Evolutionary conservation across 2,113 vertebrate genomes (phyloP).

Genomic region (Strix aluco): DNA sequence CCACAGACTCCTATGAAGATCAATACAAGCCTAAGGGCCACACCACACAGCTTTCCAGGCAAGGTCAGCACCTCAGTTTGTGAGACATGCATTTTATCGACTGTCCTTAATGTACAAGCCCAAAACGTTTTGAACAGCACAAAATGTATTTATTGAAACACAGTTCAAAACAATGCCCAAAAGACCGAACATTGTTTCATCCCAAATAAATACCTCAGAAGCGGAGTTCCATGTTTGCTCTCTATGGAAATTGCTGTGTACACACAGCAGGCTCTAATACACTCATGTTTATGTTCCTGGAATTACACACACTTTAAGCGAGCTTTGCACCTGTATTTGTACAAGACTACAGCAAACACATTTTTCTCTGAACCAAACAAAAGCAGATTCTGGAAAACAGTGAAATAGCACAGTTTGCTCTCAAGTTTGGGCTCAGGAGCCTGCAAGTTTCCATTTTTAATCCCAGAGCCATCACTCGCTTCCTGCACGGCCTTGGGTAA

Average conservation of each 20-base stretch:
- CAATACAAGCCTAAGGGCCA: rapidly evolving
- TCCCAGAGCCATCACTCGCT: neutral
- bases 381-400: neutral
- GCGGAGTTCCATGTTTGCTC: rapidly evolving
- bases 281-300: neutral
- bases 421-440: neutral
- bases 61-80: neutral
- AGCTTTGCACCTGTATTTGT: neutral
- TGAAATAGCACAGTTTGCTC: neutral
- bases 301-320: neutral
- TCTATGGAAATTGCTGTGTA: neutral
- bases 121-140: neutral
- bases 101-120: neutral
- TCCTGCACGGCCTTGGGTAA: neutral
- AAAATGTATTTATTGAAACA: neutral
- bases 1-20: neutral
- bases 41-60: neutral
- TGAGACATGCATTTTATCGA: rapidly evolving
- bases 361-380: neutral
- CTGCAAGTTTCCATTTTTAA: neutral
- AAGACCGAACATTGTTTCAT: rapidly evolving
- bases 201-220: neutral
- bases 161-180: neutral
- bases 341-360: neutral
- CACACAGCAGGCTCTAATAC: neutral